Base-by-base conservation (phyloP, 2,888 invertebrate genomes). In the Anagyrus pseudococci region DNA sequence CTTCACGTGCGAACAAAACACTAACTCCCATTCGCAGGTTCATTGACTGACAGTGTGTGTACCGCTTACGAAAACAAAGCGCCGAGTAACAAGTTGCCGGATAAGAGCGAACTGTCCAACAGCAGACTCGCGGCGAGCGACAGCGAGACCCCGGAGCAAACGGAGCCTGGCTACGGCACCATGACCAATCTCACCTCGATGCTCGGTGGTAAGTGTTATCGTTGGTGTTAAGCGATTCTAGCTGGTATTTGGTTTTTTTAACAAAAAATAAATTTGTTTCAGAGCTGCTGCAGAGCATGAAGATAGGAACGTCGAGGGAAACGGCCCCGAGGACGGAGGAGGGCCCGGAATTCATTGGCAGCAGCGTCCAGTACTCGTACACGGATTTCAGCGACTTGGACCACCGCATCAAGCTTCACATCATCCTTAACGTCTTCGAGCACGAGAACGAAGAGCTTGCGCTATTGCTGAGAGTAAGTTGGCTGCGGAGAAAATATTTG, bases 21-120 rank as follows among this genome's bases (percentile, higher is more conserved):
- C 58, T 66, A 66, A 59, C 60, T 37, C 62, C 29, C 62, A 64
- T 68, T 71, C 71, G 13, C 68, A 83, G 83, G 83, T 52, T 87
- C 87, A 2, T 79, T 86, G 60, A 86, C 86, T 25, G 87, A 87
- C 69, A 86, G 86, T 74, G 82, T 87, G 62, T 86, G 86, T 70
- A 87, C 87, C 13, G 81, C 86, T 6, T 86, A 86, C 73, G 87
- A 87, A 74, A 81, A 78, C 69, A 78, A 73, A 68, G 64, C 66
- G 29, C 56, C 29, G n/a, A n/a, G n/a, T 29, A 29, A 68, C 10
- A 75, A 71, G 44, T 67, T 70, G 37, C 58, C 61, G 52, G 74
- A 69, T 65, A 68, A 69, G 26, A 72, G 69, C 58, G 70, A 72
- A 59, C 66, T 66, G 26, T 67, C 64, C 47, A 70, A 56, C 54